Conservation (phyloP, 2,797 vertebrate species). For the Eulemur albifrons region DNA sequence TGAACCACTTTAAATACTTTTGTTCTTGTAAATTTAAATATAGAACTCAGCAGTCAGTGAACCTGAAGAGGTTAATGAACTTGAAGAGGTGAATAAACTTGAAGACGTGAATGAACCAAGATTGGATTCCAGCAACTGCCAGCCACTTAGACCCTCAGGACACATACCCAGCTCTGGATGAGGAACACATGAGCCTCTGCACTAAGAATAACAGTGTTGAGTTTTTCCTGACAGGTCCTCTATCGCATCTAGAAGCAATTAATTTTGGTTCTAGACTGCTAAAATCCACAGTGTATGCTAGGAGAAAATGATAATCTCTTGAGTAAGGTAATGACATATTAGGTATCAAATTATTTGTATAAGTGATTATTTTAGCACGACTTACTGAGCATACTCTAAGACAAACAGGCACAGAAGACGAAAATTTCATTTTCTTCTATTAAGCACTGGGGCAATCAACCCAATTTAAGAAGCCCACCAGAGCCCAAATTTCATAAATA, state of each 20-base stretch:
- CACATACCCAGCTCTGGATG: background rate
- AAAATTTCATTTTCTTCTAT: background rate
- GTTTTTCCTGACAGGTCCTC: background rate
- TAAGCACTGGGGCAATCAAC: background rate
- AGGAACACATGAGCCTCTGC: background rate
- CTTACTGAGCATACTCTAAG: background rate
- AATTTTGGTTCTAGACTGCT: background rate
- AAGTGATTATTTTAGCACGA: background rate
- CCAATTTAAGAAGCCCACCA: background rate
- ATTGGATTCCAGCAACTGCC: background rate
- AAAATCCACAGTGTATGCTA: background rate
- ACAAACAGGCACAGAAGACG: background rate
- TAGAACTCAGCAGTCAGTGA: background rate
- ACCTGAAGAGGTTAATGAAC: background rate
- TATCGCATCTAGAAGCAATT: background rate
- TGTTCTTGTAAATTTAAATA: background rate
- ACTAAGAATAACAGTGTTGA: background rate
- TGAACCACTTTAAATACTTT: background rate
- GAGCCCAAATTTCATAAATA: background rate
- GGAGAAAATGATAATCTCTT: background rate
- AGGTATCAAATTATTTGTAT: background rate
- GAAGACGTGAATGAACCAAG: background rate
- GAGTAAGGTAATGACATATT: background rate
- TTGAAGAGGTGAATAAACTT: background rate
- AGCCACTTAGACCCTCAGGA: background rate